Conservation (phyloP, 2,888 invertebrate species). For the Ennomos fuscantarius region DNA sequence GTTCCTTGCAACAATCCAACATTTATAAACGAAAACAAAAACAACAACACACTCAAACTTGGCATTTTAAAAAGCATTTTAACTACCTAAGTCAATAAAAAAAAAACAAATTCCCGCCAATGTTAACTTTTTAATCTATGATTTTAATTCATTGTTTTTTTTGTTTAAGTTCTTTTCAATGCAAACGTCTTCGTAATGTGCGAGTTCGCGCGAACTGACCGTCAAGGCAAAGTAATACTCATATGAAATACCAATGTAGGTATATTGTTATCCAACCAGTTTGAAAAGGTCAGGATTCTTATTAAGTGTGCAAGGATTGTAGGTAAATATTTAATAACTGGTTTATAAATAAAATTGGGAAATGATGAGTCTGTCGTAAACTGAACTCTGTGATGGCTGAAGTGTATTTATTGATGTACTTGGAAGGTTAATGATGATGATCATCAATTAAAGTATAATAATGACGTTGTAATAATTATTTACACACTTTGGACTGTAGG, state of each 20-base stretch:
- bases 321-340: slow-evolving; percentile 22
- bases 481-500: too few species aligned
- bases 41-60: slow-evolving; percentile 49
- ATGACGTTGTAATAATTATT: too few species aligned
- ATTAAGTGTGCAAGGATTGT: slow-evolving; percentile 8
- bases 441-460: neutral
- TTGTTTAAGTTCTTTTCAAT: neutral
- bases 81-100: neutral
- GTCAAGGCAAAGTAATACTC: slow-evolving; percentile 8
- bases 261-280: slow-evolving; percentile 35
- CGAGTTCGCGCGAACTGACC: slow-evolving; percentile 45
- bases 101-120: slow-evolving; percentile 34
- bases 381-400: neutral
- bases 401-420: slow-evolving; percentile 8
- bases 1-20: slow-evolving; percentile 56
- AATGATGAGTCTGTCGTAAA: slow-evolving; percentile 10
- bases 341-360: slow-evolving; percentile 20
- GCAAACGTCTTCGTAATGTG: slow-evolving; percentile 6
- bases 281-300: slow-evolving; percentile 40
- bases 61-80: slow-evolving; percentile 48
- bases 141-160: slow-evolving; percentile 21
- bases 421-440: neutral
- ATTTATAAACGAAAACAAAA: slow-evolving; percentile 56
- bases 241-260: too few species aligned
- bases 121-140: slow-evolving; percentile 29